phyloP scores from a whole-genome alignment of 2,888 invertebrate species.

The Tipula helvola region DNA sequence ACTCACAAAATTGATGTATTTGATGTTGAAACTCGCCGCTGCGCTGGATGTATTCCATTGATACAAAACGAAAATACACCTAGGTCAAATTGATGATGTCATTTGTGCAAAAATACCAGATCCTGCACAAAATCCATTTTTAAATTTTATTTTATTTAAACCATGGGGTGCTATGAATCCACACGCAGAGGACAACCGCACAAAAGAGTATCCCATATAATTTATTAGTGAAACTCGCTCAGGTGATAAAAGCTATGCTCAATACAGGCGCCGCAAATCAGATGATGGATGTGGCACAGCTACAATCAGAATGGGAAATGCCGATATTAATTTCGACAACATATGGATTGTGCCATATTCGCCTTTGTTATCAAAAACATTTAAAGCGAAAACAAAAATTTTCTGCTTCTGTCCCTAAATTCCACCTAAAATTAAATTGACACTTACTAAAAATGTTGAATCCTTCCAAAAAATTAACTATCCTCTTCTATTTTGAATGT shows the following conservation, averaged over 20 bases:
- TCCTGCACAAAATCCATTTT: background rate
- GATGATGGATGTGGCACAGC: conserved; percentile 6
- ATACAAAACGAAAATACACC: background rate
- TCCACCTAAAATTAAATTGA: too few relatives aligned
- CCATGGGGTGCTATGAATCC: background rate
- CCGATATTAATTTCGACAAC: conserved; percentile 20
- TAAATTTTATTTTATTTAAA: background rate
- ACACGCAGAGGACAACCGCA: conserved; percentile 25
- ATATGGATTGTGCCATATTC: conserved; percentile 25
- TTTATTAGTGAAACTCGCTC: conserved; percentile 23
- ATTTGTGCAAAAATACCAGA: too few relatives aligned
- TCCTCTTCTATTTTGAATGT: too few relatives aligned
- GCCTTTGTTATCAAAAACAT: conserved; percentile 19
- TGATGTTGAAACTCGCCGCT: conserved; percentile 15
- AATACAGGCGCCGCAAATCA: conserved; percentile 22
- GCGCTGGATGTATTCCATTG: conserved; percentile 18
- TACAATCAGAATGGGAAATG: conserved; percentile 12
- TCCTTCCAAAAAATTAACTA: too few relatives aligned
- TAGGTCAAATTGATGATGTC: too few relatives aligned
- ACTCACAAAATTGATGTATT: conserved; percentile 16
- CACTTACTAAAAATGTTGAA: too few relatives aligned
- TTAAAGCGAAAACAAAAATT: too few relatives aligned
- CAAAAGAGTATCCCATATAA: conserved; percentile 24
- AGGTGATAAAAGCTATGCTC: conserved; percentile 26
- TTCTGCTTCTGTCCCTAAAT: too few relatives aligned